Evolutionary conservation across 2,888 invertebrate genomes (phyloP), one percentile per base, ranked within the genome.

Genomic region (Callimorpha dominula): DNA sequence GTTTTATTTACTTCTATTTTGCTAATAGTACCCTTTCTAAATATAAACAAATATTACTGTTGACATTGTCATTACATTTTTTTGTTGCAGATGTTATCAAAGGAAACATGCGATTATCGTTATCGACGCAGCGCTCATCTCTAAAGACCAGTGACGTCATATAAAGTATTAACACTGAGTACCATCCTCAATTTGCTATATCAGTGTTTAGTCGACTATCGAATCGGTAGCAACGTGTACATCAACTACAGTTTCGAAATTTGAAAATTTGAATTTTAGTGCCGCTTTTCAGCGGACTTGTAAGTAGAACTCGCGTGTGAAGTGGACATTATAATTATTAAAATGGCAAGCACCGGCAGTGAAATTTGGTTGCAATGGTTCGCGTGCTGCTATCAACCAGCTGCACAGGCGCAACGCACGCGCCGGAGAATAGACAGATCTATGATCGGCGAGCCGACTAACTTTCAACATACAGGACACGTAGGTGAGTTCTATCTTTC

Each of bases 371-470:
- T 98, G 84, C 98, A 98, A 90, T 98, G 98, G 97, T 98, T 98
- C 95, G 98, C 98, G 80, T 98, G 98, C 94, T 98, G 98, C 95
- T 97, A 98, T 89, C 98, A 98, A 89, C 97, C 97, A 83, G 97
- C 97, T 73, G 97, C 97, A 85, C 97, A 97, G 83, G 96, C 97
- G 83, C 97, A 97, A 89, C 96, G 97, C 84, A 96, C 96, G 81
- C 96, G 97, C 88, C 96, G 97, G 93, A 97, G 97, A 94, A 98
- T 98, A 96, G 98, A 98, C 95, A 97, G 99, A 80, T 98, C 98
- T 77, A 99, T 99, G 99, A 99, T 99, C 89, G 98, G 99, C 54
- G 97, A 97, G 83, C 99, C 99, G 17, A 99, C 98, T 84, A 98
- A 99, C 96, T 99, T 99, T 92, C 97, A 98, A 89, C 99, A 99